Conservation (phyloP, 53 echinoderm and acorn worm species). For the Paelopatides confundens region DNA sequence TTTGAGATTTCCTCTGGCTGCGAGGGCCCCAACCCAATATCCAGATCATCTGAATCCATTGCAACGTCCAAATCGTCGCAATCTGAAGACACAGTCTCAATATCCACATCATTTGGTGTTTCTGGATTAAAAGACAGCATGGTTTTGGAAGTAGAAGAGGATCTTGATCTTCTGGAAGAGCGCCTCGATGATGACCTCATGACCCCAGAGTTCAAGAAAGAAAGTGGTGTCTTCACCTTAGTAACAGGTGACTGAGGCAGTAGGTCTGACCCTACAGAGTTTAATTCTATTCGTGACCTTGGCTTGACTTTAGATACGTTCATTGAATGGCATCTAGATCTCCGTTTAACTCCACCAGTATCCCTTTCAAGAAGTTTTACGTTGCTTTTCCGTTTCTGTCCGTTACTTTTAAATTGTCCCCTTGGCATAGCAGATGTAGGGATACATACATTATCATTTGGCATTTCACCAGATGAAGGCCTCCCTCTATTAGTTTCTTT, state of each 20-base stretch:
- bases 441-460: not conserved
- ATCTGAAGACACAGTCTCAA: constrained; percentile 15
- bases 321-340: not conserved
- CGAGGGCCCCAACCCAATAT: not conserved
- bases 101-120: constrained; percentile 12
- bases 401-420: not conserved
- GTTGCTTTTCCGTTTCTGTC: constrained; percentile 18
- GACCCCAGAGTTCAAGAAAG: constrained; percentile 1
- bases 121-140: not conserved
- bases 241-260: not conserved
- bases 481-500: not conserved
- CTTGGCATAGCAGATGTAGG: not conserved
- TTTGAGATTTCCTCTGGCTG: not conserved
- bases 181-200: not conserved
- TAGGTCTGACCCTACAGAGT: not conserved
- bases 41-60: constrained; percentile 37
- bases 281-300: not conserved
- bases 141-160: not conserved
- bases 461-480: not conserved
- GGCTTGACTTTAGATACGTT: not conserved
- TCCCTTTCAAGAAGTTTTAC: not conserved
- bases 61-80: constrained; percentile 33
- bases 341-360: not conserved
- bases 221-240: not conserved
- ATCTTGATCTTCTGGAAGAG: not conserved